Percentiles rank a stretch among this genome's conserved stretches.
phyloP scores from a whole-genome alignment of 2,797 vertebrate genomes.

The Gallirallus australis region DNA sequence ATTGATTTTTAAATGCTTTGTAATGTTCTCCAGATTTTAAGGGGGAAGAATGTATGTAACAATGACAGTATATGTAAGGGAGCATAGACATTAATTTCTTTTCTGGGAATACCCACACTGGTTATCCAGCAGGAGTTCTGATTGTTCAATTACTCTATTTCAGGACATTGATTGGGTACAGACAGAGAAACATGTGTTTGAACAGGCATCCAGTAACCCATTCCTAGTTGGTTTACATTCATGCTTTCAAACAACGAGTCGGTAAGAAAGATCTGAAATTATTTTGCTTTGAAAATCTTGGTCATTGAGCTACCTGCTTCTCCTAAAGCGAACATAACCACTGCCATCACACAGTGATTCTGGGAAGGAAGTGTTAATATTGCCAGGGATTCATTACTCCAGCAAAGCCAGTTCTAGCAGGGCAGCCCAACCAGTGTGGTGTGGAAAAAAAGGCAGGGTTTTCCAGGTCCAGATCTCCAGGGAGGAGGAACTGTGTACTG shows the following conservation, averaged over 20 bases:
- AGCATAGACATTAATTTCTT: background rate
- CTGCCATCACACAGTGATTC: background rate
- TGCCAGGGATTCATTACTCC: background rate
- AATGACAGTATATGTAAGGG: background rate
- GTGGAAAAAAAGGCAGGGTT: background rate
- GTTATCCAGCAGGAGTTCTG: slow-evolving; percentile 39
- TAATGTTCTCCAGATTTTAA: background rate
- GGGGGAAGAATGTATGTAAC: background rate
- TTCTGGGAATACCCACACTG: slow-evolving; percentile 1
- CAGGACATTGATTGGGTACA: slow-evolving; percentile 99
- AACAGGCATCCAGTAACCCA: slow-evolving; percentile 96
- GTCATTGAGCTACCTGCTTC: slow-evolving; percentile 17
- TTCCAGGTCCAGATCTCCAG: background rate
- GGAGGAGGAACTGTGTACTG: background rate
- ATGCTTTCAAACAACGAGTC: slow-evolving; percentile 97
- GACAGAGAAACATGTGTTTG: slow-evolving; percentile 99
- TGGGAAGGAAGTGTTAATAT: background rate
- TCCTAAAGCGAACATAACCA: background rate
- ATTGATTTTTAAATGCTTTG: background rate
- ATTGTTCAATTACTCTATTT: slow-evolving; percentile 67
- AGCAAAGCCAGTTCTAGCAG: background rate
- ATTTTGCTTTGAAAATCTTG: background rate
- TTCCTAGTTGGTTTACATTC: slow-evolving; percentile 98
- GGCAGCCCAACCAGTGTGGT: no score
- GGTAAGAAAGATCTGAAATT: slow-evolving; percentile 83